Percentiles rank a stretch among this genome's conserved stretches.
phyloP scores from a whole-genome alignment of 2,113 vertebrate genomes.

The Cygnus buccinator region DNA sequence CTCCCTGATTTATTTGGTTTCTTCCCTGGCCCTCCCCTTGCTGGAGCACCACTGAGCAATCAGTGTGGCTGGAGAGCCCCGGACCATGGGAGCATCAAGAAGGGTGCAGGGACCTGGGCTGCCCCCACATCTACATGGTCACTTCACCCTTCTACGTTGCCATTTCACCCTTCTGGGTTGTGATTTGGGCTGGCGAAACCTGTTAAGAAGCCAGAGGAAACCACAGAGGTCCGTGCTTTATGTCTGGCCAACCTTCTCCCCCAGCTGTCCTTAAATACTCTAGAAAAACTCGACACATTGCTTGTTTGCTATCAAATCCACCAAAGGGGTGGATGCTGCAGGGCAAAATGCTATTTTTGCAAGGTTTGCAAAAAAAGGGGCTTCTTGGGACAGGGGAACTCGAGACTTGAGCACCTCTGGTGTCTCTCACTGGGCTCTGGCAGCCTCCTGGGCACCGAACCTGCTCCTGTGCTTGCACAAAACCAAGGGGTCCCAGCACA shows the following conservation, averaged over 20 bases:
- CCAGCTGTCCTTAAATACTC: background rate
- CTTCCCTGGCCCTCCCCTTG: background rate
- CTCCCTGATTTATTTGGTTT: background rate
- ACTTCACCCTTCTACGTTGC: no score
- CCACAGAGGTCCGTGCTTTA: background rate
- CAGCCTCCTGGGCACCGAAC: background rate
- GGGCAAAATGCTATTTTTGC: background rate
- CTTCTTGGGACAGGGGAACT: background rate
- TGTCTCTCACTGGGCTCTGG: background rate
- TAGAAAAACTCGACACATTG: background rate
- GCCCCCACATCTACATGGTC: background rate
- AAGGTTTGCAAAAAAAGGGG: background rate
- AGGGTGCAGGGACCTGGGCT: no score
- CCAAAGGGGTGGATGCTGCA: fast-evolving
- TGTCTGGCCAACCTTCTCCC: background rate
- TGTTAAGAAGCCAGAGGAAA: background rate
- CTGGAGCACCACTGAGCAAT: background rate
- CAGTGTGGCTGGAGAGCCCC: background rate
- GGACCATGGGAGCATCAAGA: background rate
- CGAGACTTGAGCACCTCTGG: background rate
- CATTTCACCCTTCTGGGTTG: background rate
- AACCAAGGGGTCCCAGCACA: background rate
- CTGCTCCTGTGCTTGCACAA: background rate
- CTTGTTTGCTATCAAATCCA: background rate
- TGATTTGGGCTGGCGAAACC: background rate